These are phyloP conservation scores for Nymphalis polychloros DNA, from an alignment of 2,888 invertebrate species.

Conservation along the genomic window DNA sequence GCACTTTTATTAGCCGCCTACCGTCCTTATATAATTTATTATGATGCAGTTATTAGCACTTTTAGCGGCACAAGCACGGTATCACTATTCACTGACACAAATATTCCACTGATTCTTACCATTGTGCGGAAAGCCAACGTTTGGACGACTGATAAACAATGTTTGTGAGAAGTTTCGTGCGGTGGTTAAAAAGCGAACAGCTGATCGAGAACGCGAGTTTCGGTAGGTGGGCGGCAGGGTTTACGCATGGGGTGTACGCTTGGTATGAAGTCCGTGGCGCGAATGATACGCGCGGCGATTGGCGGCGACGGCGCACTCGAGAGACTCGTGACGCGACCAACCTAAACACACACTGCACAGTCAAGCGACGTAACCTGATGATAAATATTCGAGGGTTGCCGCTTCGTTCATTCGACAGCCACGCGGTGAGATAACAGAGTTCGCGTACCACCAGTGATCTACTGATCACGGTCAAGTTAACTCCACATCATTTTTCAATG, in stretches of 20 bases:
- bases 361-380: slow-evolving; percentile 61
- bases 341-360: slow-evolving; percentile 61
- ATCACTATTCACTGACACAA: slow-evolving; percentile 62
- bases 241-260: slow-evolving; percentile 61
- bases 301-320: slow-evolving; percentile 73
- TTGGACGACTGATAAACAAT: slow-evolving; percentile 14
- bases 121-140: slow-evolving; percentile 53
- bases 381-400: slow-evolving; percentile 71
- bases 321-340: slow-evolving; percentile 59
- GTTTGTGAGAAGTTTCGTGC: slow-evolving; percentile 43
- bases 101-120: slow-evolving; percentile 67
- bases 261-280: slow-evolving; percentile 67
- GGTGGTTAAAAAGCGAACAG: slow-evolving; percentile 59
- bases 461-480: slow-evolving; percentile 62
- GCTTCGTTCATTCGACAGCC: slow-evolving; percentile 62
- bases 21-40: slow-evolving; percentile 17
- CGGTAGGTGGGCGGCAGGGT: slow-evolving; percentile 49
- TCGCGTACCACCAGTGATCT: slow-evolving; percentile 56
- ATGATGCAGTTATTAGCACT: slow-evolving; percentile 23
- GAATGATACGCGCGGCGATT: slow-evolving; percentile 69
- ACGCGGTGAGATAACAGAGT: slow-evolving; percentile 65
- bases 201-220: slow-evolving; percentile 65
- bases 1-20: slow-evolving; percentile 18
- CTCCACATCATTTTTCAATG: slow-evolving; percentile 51
- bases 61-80: slow-evolving; percentile 24